phyloP scores from a whole-genome alignment of 2,113 vertebrate genomes.

The Tragelaphus imberbis region DNA sequence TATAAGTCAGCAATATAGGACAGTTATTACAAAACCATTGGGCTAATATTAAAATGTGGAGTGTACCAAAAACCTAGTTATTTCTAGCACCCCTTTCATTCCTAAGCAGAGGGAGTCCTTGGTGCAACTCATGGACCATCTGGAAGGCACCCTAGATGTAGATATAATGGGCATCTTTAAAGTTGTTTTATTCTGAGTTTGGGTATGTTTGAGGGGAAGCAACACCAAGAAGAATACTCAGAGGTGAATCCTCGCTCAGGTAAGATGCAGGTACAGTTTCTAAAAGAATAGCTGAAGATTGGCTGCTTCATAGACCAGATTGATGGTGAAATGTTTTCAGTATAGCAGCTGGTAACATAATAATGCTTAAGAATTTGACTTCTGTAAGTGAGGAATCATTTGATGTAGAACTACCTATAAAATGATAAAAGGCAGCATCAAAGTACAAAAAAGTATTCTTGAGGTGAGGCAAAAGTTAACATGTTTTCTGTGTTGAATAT shows the following conservation, averaged over 20 bases:
- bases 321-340: neutral
- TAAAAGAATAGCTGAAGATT: neutral
- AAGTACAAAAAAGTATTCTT: neutral
- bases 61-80: neutral
- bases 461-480: neutral
- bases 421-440: neutral
- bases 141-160: neutral
- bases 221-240: neutral
- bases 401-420: neutral
- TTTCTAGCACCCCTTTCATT: neutral
- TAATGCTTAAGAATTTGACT: neutral
- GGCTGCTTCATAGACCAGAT: neutral
- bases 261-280: neutral
- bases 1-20: neutral
- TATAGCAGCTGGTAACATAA: neutral
- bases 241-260: neutral
- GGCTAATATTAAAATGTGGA: neutral
- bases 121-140: neutral
- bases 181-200: neutral
- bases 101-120: neutral
- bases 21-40: neutral
- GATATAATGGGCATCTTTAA: neutral
- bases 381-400: neutral
- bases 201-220: neutral
- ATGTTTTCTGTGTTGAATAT: neutral